Base-by-base conservation (phyloP, 2,888 invertebrate genomes). In the Pyrrhosoma nymphula region DNA sequence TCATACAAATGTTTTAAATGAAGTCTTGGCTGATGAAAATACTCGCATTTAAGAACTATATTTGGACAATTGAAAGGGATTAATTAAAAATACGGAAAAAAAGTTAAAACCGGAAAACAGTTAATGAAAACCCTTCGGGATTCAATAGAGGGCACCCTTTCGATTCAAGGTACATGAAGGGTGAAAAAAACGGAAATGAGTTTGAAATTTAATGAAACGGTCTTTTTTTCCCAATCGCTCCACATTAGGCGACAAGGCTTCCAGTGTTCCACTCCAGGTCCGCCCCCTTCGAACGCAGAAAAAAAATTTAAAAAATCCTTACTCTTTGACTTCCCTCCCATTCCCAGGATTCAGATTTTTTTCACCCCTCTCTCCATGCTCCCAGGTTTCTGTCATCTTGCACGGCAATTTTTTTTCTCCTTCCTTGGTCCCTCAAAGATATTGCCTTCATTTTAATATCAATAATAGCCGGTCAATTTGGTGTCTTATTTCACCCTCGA, bases 111-210 rank as follows among this genome's bases (percentile, higher is more conserved):
- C 56, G 69, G 26, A 82, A 82, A 82, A 35, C 30, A 35, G 82
- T 69, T 93, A 93, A 93, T 93, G 93, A 69, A 93, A 93, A 47
- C 93, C 69, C 69, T n/a, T 63, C 47, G n/a, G 56, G 47, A 93
- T 69, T 75, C 93, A 93, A 93, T 93, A 69, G 47, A 47, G 63
- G 63, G 69, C 69, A 47, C 63, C 69, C 69, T 93, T 93, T 93
- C 93, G 69, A 93, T 93, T 69, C n/a, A 35, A 69, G 75, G 69
- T 47, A 39, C 69, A 75, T 47, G 69, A 47, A 93, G 93, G 75
- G 93, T 93, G 47, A 39, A 93, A 69, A 89, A 75, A 93, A 93
- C 63, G 93, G 93, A 93, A 93, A 93, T 93, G 93, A 93, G 93
- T 93, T 93, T 93, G 47, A 69, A 93, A 93, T 93, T 93, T 93